Base-by-base conservation (phyloP, 2,113 vertebrate species). In the Antennarius striatus region DNA sequence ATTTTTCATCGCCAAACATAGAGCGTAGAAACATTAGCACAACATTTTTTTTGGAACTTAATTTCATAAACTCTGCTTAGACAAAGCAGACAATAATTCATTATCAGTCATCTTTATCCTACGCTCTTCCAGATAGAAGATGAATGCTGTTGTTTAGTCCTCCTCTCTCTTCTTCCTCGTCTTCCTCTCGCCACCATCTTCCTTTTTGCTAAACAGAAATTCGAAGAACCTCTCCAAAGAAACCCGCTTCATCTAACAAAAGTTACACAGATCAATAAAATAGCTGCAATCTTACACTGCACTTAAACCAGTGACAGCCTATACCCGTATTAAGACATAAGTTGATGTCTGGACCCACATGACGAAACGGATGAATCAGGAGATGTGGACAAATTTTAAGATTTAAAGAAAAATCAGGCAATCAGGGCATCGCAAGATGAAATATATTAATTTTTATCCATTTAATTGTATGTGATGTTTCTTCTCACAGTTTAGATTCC, bases 251-350 rank as follows among this genome's bases (percentile, higher is more conserved):
- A 67, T 56, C 32, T 1, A 36, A 48, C 42, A 57, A 54, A 72
- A 71, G 60, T 50, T 61, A 30, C 50, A 61, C 1, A 4, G 29
- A 69, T 73, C 62, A 71, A 48, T 40, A 46, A 67, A 69, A 67
- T n/a, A 32, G 22, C 36, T 63, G 32, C 40, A 63, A 72, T 77
- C 43, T 60, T 66, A 0, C 0, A 54, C 45, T 63, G 55, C 63
- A 48, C 43, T 17, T 14, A 8, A 15, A 50, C 47, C 28, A 3
- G 40, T 39, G 15, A 68, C 32, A 36, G 2, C 7, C 7, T 7
- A 36, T 36, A 1, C 5, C 4, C 7, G 32, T 36, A 7, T 36
- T 36, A 36, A 36, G 32, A 36, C 17, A 70, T 45, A 49, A 48
- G 64, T 62, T 62, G n/a, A 56, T 52, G 49, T 49, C 30, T 56